Base-by-base conservation (phyloP, 1,140 invertebrate genomes). In the Gryllus bimaculatus region DNA sequence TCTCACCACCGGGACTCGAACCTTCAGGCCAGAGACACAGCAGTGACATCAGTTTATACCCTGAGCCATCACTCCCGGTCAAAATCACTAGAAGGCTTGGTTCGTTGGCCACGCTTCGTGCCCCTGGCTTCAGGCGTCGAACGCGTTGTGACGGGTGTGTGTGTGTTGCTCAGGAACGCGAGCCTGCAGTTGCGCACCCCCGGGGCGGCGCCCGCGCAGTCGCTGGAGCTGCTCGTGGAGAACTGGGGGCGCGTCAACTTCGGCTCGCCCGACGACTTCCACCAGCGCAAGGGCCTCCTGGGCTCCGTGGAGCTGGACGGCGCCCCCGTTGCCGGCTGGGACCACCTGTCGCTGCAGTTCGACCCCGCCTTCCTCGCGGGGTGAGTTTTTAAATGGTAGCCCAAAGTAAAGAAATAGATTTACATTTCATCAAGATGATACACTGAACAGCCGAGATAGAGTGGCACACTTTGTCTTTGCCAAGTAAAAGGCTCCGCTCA, bases 221-320 rank as follows among this genome's bases (percentile, higher is more conserved):
- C 26, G 26, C 80, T 90, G 39, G 89, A 90, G 79, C 84, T 91
- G 49, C 78, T 91, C 5, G 89, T 91, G 3, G 90, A 91, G 82
- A 91, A 91, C 82, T 85, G 87, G 79, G 90, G 88, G 0, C 83
- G 90, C 77, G 87, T 88, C 20, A 90, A 90, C 83, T 91, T 85
- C 84, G 88, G 88, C 5, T 48, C 20, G 8, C 73, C 26, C 15
- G 77, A 83, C 8, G 84, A 86, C 80, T 87, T 86, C 81, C 83
- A 86, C 48, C 85, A 89, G 79, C 82, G 83, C 48, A 90, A 90
- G 84, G 90, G 90, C 80, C 79, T 88, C 8, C 85, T 87, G 81
- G 83, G 86, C 8, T 82, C 83, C 12, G 86, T 90, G 13, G 79
- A 81, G 15, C 77, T 90, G 2, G 87, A 90, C 81, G 83, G 83